Evolutionary conservation across 2,888 invertebrate species (phyloP), one percentile per base, ranked within the genome.

Genomic region (Pollenia labialis): DNA sequence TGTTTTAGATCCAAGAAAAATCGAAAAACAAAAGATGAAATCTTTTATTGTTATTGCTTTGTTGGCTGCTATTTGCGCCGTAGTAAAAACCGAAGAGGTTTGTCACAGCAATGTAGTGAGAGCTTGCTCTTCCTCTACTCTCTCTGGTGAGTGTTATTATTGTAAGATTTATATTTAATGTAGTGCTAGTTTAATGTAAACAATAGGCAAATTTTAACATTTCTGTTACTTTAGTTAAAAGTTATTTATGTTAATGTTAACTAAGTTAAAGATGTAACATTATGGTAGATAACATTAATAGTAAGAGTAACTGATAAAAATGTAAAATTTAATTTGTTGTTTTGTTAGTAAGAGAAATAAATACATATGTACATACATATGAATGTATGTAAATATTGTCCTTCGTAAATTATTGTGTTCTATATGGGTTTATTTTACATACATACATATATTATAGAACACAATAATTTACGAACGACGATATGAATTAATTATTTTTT

Each of bases 31-130:
- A 88, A 76, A 79, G 42, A 96, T 96, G 96, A 96, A 95, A 94
- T 90, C 93, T 88, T 91, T 95, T 86, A 91, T 94, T 88, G 90
- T 94, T 89, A 91, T 95, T 83, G 92, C 94, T 90, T 93, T 94
- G 11, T 88, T 95, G 82, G 91, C 90, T 87, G 89, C 89, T 88
- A 92, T 95, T 18, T 94, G 94, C 42, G 93, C 94, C 85, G 90
- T 93, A 83, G 90, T 89, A 40, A 89, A 89, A 79, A 89, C 91
- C 58, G 94, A 94, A 81, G 93, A 93, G 9, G 94, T 94, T 77
- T 97, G 96, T 93, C 96, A 95, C 91, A 94, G 94, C 46, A 94
- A 95, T 88, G 95, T 95, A 0, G 94, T 95, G 42, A 92, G 93
- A 69, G 95, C 95, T 87, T 95, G 95, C 86, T 85, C 88, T 81